Conservation (phyloP, 2,888 invertebrate genomes). For the Ornithoptera alexandrae region DNA sequence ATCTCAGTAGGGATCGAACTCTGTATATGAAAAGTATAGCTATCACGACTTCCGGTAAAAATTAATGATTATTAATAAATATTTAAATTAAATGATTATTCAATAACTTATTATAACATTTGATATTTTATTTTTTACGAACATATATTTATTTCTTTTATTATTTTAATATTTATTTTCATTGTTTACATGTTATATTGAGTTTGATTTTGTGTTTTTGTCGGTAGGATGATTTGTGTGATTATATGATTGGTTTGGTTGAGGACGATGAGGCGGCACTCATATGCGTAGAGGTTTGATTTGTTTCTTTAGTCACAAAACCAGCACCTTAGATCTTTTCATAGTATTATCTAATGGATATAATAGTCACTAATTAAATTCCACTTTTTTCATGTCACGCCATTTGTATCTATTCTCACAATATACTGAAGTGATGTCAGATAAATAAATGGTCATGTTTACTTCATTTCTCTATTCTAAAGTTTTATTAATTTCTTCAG, state of each 20-base stretch:
- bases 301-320: slow-evolving; percentile 27
- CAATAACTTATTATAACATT: background rate
- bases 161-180: background rate
- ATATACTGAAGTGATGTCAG: background rate
- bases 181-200: background rate
- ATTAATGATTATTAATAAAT: too few relatives aligned
- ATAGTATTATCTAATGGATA: background rate
- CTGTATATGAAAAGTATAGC: too few relatives aligned
- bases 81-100: background rate
- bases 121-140: background rate
- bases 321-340: background rate
- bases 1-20: too few relatives aligned
- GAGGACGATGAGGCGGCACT: slow-evolving; percentile 79
- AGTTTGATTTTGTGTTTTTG: slow-evolving; percentile 55
- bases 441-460: background rate
- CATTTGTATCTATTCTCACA: slow-evolving; percentile 5
- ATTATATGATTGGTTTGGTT: slow-evolving; percentile 80
- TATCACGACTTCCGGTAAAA: too few relatives aligned
- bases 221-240: slow-evolving; percentile 79
- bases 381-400: background rate
- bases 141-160: background rate
- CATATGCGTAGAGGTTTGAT: slow-evolving; percentile 74
- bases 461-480: background rate
- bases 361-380: background rate
- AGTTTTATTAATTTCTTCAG: too few relatives aligned